phyloP scores from a whole-genome alignment of 2,888 invertebrate species.

The Eupithecia subfuscata region DNA sequence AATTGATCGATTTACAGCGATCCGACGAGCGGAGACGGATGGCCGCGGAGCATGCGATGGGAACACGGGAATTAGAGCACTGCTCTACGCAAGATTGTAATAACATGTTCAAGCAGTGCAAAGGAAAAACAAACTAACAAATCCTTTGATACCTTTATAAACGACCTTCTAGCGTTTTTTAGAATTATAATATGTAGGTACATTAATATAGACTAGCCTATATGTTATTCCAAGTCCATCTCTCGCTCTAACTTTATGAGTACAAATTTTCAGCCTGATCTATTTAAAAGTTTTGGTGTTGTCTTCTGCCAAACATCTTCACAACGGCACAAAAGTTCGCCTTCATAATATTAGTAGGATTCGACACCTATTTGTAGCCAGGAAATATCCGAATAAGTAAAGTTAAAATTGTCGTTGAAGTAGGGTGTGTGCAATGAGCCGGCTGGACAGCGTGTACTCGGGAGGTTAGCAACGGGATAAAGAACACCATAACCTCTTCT shows the following conservation, averaged over 20 bases:
- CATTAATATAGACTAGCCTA: no score
- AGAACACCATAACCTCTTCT: background rate
- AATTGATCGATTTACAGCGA: conserved; percentile 31
- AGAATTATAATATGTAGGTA: no score
- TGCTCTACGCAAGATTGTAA: background rate
- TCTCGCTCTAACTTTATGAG: no score
- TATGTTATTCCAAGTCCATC: no score
- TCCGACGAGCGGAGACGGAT: conserved; percentile 17
- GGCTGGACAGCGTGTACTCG: background rate
- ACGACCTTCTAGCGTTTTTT: no score
- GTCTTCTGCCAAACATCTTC: no score
- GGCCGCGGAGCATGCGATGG: conserved; percentile 24
- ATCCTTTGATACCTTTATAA: background rate
- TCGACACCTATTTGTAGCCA: background rate
- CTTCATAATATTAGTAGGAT: no score
- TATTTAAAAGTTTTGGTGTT: no score
- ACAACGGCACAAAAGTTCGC: no score
- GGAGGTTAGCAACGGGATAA: background rate
- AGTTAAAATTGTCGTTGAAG: background rate
- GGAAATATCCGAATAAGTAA: background rate
- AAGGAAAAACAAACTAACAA: background rate
- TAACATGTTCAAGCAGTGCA: background rate
- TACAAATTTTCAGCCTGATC: no score
- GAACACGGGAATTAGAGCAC: conserved; percentile 3
- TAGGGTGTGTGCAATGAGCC: background rate